phyloP scores from a whole-genome alignment of 2,113 vertebrate species.

The Scortum barcoo region DNA sequence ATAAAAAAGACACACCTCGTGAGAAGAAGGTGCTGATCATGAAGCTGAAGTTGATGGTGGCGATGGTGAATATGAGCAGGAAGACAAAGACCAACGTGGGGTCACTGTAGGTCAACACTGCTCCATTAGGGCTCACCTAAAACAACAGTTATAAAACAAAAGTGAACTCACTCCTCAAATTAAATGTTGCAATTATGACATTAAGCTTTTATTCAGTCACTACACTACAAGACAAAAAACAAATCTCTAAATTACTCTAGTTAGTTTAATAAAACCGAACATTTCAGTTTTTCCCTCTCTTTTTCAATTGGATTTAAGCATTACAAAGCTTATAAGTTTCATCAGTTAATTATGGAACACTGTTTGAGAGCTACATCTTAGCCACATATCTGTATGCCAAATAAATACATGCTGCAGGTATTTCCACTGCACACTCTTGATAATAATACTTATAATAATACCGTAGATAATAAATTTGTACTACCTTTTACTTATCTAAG shows the following conservation, averaged over 20 bases:
- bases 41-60: constrained; percentile 97
- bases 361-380: not conserved
- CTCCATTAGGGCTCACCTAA: constrained; percentile 91
- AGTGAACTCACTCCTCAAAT: not conserved
- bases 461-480: not conserved
- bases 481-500: not conserved
- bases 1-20: constrained; percentile 84
- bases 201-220: not conserved
- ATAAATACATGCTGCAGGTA: not conserved
- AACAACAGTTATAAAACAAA: not conserved
- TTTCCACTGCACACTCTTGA: not conserved
- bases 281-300: too few relatives aligned
- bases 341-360: not conserved
- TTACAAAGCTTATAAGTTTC: not conserved
- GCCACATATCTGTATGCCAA: not conserved
- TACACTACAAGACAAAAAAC: not conserved
- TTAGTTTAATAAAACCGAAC: not conserved
- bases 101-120: constrained; percentile 93
- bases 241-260: not conserved
- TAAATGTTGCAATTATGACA: not conserved
- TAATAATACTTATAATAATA: too few relatives aligned
- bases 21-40: constrained; percentile 99
- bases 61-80: constrained; percentile 88
- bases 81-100: constrained; percentile 93
- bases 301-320: not conserved